Evolutionary conservation across 53 echinoderm and acorn worm species (phyloP), one percentile per base, ranked within the genome.

Genomic region (Paracentrotus lividus): DNA sequence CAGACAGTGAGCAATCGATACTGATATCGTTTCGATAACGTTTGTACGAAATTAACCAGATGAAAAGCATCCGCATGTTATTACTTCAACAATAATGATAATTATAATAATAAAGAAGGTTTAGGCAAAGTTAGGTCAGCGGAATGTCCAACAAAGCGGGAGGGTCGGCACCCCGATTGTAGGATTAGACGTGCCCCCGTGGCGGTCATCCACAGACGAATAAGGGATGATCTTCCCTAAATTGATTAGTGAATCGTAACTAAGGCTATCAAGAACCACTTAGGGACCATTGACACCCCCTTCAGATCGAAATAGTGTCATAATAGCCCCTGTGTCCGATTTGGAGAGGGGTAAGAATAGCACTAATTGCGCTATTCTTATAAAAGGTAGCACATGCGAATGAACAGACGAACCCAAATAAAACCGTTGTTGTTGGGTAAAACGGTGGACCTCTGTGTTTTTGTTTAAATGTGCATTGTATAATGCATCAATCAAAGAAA

Each of bases 241-340:
- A 81, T 34, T 86, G 86, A 86, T 34, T 36, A 86, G 55, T 86
- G 86, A 86, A 56, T 86, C 86, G 38, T 86, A 86, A 55, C 34
- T 86, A 86, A 86, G 56, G 86, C 86, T 86, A 86, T 56, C 86
- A 86, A 34, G 38, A 32, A 86, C 86, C 86, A 86, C 86, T 86
- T 86, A 86, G 54, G 86, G 34, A 12, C 56, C 20, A 86, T 34
- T 86, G 86, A 86, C 57, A 86, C 55, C 55, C 86, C n/a, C 86
- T 86, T 31, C 86, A 86, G 33, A 56, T 86, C 86, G 36, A 86
- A 86, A 56, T 45, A 20, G 81, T 44, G 44, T 44, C 81, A 81
- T 47, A 81, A 81, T 81, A 81, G 81, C 47, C 81, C 81, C 81
- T 81, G 45, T 44, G 81, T 81, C 81, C 86, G 86, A 86, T 53